phyloP scores from a whole-genome alignment of 2,113 vertebrate species.

The Stercorarius parasiticus region DNA sequence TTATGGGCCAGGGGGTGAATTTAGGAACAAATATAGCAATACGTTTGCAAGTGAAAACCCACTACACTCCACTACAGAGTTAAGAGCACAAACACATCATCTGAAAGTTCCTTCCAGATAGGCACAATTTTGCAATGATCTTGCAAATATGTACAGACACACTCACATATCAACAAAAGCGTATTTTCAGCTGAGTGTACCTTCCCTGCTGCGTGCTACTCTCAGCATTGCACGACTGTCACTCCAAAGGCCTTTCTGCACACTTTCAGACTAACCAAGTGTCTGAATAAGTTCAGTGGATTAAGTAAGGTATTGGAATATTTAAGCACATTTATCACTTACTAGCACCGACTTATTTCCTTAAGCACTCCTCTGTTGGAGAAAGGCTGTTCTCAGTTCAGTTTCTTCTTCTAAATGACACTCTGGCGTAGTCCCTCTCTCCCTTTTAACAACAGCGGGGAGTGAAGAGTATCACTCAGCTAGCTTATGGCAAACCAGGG shows the following conservation, averaged over 20 bases:
- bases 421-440: background rate
- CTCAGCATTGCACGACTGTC: background rate
- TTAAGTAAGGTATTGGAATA: background rate
- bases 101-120: background rate
- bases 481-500: background rate
- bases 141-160: background rate
- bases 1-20: background rate
- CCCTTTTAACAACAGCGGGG: background rate
- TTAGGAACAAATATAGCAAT: background rate
- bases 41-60: background rate
- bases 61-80: background rate
- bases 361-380: background rate
- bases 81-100: background rate
- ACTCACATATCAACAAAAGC: background rate
- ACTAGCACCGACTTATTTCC: background rate
- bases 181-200: rapidly evolving
- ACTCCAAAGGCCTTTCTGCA: background rate
- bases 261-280: background rate
- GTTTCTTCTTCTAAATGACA: background rate
- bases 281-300: background rate
- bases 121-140: background rate
- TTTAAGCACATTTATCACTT: background rate
- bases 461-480: background rate
- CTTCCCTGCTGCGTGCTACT: background rate
- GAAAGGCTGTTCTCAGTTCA: background rate